These are phyloP conservation scores for Sinocyclocheilus maitianheensis DNA, from an alignment of 2,113 vertebrate genomes.

Conservation along the genomic window DNA sequence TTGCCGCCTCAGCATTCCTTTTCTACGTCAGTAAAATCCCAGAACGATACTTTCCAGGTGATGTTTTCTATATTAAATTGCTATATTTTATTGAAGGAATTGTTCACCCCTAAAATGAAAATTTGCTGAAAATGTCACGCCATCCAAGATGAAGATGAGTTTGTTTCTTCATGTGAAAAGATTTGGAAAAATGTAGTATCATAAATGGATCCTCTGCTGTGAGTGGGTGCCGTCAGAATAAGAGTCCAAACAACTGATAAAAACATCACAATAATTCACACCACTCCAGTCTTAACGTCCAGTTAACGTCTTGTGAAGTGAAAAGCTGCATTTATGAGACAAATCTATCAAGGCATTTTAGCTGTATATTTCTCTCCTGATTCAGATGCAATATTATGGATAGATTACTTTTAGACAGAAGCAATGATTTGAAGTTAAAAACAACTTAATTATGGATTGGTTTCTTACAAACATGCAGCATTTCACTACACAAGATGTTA, in stretches of 20 bases:
- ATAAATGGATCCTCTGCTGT: not conserved
- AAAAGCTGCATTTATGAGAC: not conserved
- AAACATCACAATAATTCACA: too few relatives aligned
- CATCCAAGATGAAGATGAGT: not conserved
- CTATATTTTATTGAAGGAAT: not conserved
- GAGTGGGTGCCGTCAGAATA: not conserved
- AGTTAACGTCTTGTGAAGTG: too few relatives aligned
- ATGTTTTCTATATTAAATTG: constrained; percentile 27
- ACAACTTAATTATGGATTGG: not conserved
- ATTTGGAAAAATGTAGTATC: too few relatives aligned
- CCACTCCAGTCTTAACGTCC: too few relatives aligned
- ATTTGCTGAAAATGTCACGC: not conserved
- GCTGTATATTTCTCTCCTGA: too few relatives aligned
- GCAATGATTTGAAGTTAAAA: not conserved
- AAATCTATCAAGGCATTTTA: not conserved
- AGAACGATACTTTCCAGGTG: constrained; percentile 96
- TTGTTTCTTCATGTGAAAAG: too few relatives aligned
- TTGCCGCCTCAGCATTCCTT: constrained; percentile 90
- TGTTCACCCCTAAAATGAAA: too few relatives aligned
- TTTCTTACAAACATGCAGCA: too few relatives aligned
- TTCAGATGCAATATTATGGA: too few relatives aligned
- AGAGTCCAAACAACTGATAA: too few relatives aligned
- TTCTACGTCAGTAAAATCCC: constrained; percentile 98
- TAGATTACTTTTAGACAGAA: not conserved
- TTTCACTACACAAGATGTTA: too few relatives aligned